These are phyloP conservation scores for Ceratina calcarata DNA, from an alignment of 1,140 invertebrate species.

Conservation along the genomic window DNA sequence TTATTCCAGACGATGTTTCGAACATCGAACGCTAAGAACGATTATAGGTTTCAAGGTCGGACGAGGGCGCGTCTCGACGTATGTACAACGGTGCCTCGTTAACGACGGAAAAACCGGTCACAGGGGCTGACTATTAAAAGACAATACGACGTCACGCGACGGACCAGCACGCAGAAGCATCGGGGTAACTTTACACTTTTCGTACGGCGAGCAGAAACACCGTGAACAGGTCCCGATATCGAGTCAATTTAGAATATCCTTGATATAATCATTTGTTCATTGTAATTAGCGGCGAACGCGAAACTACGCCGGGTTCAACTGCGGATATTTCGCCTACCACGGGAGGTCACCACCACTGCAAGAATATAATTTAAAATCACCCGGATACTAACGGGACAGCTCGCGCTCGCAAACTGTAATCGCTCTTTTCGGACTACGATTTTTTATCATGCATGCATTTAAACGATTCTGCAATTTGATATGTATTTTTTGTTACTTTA, in stretches of 20 bases:
- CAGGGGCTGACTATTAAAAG: slow-evolving; percentile 64
- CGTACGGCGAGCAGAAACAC: neutral
- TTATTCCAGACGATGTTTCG: slow-evolving; percentile 51
- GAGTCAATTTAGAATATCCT: neutral
- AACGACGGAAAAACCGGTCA: slow-evolving; percentile 60
- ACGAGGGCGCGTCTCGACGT: slow-evolving; percentile 63
- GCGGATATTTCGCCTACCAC: slow-evolving; percentile 45
- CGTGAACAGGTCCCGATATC: slow-evolving; percentile 1
- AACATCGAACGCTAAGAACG: slow-evolving; percentile 61
- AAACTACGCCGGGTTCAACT: slow-evolving; percentile 30
- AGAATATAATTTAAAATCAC: slow-evolving; percentile 33
- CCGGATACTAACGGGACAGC: slow-evolving; percentile 1
- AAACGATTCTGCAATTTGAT: too few species aligned
- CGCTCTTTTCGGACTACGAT: too few species aligned
- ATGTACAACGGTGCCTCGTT: slow-evolving; percentile 36
- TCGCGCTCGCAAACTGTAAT: too few species aligned
- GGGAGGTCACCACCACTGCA: slow-evolving; percentile 48
- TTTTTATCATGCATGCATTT: too few species aligned
- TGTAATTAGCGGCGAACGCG: slow-evolving; percentile 29
- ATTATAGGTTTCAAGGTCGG: slow-evolving; percentile 64
- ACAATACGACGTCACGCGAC: slow-evolving; percentile 60
- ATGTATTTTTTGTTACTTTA: too few species aligned
- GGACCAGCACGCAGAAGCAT: slow-evolving; percentile 57
- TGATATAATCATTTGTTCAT: slow-evolving; percentile 5
- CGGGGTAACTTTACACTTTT: slow-evolving; percentile 55